Percentiles rank a stretch among this genome's conserved stretches.
These are phyloP conservation scores for Heteronetta atricapilla DNA, from an alignment of 2,113 vertebrate species.

Conservation along the genomic window DNA sequence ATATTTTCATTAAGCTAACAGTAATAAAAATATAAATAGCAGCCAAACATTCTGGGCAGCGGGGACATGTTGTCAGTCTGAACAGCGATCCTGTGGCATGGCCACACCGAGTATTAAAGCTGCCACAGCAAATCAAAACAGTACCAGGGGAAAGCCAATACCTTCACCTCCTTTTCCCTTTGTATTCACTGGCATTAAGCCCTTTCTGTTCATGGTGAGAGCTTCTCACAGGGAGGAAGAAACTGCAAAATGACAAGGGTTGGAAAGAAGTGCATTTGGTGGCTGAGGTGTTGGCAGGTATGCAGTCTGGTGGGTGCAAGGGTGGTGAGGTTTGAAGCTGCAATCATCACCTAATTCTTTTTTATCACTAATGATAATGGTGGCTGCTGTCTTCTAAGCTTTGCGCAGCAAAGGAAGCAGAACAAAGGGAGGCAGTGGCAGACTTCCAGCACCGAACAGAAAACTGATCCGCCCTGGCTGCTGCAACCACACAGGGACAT, in stretches of 20 bases:
- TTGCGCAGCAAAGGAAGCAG: background rate
- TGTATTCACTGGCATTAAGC: background rate
- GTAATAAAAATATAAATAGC: background rate
- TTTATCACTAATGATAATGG: fast-evolving
- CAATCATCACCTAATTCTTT: background rate
- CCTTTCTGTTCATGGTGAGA: fast-evolving
- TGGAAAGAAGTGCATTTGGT: background rate
- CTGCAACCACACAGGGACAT: background rate
- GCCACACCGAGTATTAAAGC: background rate
- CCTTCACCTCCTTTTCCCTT: background rate
- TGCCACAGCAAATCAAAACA: background rate
- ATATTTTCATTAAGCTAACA: background rate
- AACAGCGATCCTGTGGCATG: fast-evolving
- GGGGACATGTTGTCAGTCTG: background rate
- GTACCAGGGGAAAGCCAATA: background rate
- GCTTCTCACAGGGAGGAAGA: background rate
- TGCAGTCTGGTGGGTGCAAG: background rate
- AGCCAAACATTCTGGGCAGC: background rate
- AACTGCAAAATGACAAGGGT: background rate
- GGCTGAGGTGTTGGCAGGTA: fast-evolving
- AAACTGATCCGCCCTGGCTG: background rate
- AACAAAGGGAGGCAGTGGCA: background rate
- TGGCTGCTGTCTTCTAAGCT: background rate
- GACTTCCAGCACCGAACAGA: background rate
- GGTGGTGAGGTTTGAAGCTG: background rate